These are phyloP conservation scores for Entomyzon cyanotis DNA, from an alignment of 2,113 vertebrate genomes.

Conservation along the genomic window DNA sequence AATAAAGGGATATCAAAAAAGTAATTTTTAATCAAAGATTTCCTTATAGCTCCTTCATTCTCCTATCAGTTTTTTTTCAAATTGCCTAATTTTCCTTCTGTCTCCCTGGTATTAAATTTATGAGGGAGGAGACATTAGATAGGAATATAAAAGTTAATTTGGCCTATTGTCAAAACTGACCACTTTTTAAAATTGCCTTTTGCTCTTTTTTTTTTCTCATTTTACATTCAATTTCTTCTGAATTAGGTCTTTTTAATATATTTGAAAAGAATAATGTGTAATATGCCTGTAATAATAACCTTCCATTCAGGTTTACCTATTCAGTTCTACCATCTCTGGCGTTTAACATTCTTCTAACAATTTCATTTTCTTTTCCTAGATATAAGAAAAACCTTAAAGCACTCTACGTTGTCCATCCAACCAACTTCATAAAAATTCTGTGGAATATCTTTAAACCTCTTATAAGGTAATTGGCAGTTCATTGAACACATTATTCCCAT, in stretches of 20 bases:
- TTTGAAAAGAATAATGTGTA: conserved; percentile 11
- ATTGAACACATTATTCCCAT: background rate
- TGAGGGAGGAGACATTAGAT: background rate
- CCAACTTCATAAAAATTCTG: conserved; percentile 84
- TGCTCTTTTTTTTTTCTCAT: background rate
- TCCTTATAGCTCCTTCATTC: background rate
- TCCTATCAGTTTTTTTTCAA: background rate
- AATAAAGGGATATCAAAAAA: background rate
- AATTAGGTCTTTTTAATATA: background rate
- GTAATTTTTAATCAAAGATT: background rate
- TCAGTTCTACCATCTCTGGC: background rate
- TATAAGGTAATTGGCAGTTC: conserved; percentile 77
- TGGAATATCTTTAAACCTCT: conserved; percentile 89
- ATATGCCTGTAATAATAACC: conserved; percentile 10
- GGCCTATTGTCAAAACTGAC: background rate
- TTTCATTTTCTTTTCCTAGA: conserved; percentile 65
- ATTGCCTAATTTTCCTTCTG: background rate
- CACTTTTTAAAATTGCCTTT: background rate
- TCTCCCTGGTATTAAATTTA: background rate
- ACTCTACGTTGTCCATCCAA: conserved; percentile 86
- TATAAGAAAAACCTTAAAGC: conserved; percentile 92
- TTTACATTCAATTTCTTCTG: background rate
- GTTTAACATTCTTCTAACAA: background rate
- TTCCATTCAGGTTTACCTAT: conserved; percentile 17
- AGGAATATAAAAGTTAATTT: background rate